Evolutionary conservation across 1,140 invertebrate genomes (phyloP).

Genomic region (Portunus trituberculatus): DNA sequence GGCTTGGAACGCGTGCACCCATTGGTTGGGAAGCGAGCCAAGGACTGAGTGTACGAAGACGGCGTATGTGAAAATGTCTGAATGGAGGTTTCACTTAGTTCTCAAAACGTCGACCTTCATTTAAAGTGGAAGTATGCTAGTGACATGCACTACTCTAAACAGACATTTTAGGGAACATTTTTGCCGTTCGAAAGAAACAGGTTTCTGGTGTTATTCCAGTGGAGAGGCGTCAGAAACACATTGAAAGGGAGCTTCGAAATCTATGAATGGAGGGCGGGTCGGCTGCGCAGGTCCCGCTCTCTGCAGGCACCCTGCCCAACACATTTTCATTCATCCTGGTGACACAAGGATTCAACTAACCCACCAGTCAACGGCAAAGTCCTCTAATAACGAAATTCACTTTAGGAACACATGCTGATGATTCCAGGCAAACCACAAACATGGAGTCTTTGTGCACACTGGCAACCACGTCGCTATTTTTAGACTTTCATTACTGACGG

Average conservation of each 20-base stretch:
- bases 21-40: constrained; percentile 7
- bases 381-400: not conserved
- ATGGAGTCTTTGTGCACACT: not conserved
- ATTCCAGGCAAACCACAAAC: not conserved
- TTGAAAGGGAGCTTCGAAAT: constrained; percentile 22
- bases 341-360: not conserved
- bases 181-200: not conserved
- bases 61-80: not conserved
- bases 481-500: constrained; percentile 22
- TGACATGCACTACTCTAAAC: not conserved
- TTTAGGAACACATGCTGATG: not conserved
- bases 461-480: not conserved
- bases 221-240: not conserved
- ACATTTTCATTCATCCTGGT: not conserved
- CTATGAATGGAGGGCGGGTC: constrained; percentile 17
- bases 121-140: not conserved
- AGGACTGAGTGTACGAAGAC: not conserved
- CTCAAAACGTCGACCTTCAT: not conserved
- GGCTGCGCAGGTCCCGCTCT: not conserved
- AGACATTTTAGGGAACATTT: not conserved
- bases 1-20: not conserved
- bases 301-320: not conserved
- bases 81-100: not conserved
- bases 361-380: not conserved
- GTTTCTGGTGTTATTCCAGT: not conserved